Percentiles rank a stretch among this genome's conserved stretches.
Conservation (phyloP, 2,888 invertebrate genomes). For the Rapana venosa region DNA sequence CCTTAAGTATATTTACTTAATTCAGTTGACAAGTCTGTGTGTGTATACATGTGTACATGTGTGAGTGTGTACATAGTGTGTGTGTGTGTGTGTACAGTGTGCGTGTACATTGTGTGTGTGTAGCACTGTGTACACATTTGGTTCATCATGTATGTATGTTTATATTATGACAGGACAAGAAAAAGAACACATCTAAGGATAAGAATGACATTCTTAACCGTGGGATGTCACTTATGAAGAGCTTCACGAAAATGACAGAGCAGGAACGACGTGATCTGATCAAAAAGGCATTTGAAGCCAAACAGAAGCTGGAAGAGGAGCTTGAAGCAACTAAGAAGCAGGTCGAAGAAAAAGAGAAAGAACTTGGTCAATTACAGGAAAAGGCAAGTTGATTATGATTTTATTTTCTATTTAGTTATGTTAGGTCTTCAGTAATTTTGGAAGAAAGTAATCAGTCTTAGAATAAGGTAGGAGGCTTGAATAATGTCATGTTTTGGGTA, state of each 20-base stretch:
- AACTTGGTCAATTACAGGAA: constrained; percentile 64
- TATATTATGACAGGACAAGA: not conserved
- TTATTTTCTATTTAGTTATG: too few species aligned
- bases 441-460: too few species aligned
- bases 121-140: not conserved
- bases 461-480: too few species aligned
- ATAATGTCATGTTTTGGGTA: too few species aligned
- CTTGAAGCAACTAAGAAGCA: constrained; percentile 65
- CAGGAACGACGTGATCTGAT: constrained; percentile 69
- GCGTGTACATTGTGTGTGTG: not conserved
- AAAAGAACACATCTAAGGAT: constrained; percentile 45
- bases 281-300: constrained; percentile 69
- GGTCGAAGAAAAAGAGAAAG: constrained; percentile 66
- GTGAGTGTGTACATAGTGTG: not conserved
- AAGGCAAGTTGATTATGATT: constrained; percentile 53
- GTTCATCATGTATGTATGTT: not conserved
- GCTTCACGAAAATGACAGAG: constrained; percentile 69
- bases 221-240: constrained; percentile 67
- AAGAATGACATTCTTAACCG: constrained; percentile 61
- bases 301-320: constrained; percentile 65
- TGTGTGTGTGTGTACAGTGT: constrained; percentile 20
- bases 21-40: too few species aligned
- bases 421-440: too few species aligned
- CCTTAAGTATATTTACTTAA: too few species aligned
- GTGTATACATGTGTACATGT: not conserved